These are phyloP conservation scores for Drosophila miranda DNA, from an alignment of 1,140 invertebrate genomes.

Conservation along the genomic window DNA sequence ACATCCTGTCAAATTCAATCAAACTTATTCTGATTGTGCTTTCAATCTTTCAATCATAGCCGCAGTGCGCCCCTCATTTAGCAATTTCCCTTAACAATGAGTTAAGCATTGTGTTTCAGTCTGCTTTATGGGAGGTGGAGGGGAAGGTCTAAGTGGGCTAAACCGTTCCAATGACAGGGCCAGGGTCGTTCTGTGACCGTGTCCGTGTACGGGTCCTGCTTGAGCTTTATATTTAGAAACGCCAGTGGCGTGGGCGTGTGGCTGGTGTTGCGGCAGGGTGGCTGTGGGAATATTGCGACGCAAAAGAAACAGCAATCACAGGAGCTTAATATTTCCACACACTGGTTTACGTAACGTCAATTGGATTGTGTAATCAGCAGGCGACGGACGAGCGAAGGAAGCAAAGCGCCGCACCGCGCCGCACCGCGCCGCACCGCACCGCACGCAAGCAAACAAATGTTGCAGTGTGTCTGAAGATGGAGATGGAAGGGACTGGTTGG, in stretches of 20 bases:
- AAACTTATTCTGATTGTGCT: slow-evolving; percentile 1
- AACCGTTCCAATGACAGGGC: slow-evolving; percentile 48
- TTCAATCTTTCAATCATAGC: slow-evolving; percentile 25
- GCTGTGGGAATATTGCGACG: slow-evolving; percentile 55
- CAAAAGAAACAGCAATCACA: slow-evolving; percentile 47
- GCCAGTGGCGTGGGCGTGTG: slow-evolving; percentile 39
- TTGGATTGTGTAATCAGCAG: slow-evolving; percentile 69
- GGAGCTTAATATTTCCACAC: slow-evolving; percentile 66
- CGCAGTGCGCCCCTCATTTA: slow-evolving; percentile 44
- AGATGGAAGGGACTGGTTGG: background rate
- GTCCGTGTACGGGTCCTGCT: slow-evolving; percentile 12
- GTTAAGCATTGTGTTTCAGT: slow-evolving; percentile 57
- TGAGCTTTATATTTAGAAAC: slow-evolving; percentile 66
- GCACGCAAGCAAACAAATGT: background rate
- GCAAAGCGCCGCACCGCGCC: background rate
- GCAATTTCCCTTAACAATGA: slow-evolving; percentile 61
- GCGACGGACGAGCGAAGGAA: background rate
- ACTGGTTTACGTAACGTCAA: slow-evolving; percentile 70
- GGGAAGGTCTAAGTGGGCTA: slow-evolving; percentile 21
- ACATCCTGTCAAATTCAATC: slow-evolving; percentile 45
- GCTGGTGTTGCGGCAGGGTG: background rate
- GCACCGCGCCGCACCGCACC: background rate
- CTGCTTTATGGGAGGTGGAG: slow-evolving; percentile 9
- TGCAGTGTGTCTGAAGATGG: slow-evolving; percentile 9
- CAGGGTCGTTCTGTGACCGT: slow-evolving; percentile 38